phyloP scores from a whole-genome alignment of 2,797 vertebrate genomes.

The Neostethus bicornis region DNA sequence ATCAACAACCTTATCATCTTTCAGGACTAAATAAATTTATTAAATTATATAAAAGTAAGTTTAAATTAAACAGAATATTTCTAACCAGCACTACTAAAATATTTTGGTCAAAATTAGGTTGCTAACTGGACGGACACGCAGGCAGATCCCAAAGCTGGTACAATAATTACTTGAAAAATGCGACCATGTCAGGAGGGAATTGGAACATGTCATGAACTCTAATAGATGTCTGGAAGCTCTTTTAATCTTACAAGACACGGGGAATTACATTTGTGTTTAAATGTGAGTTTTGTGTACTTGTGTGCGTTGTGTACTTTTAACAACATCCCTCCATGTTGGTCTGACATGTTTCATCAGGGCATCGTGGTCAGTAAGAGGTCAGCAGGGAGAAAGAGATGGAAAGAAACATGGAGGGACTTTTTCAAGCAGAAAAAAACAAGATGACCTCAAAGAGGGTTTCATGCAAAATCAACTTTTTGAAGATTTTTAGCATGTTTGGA shows the following conservation, averaged over 20 bases:
- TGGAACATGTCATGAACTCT: constrained; percentile 55
- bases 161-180: constrained; percentile 51
- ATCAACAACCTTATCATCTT: too few relatives aligned
- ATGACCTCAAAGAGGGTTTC: too few relatives aligned
- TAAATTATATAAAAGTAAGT: too few relatives aligned
- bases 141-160: constrained; percentile 11
- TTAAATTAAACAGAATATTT: too few relatives aligned
- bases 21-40: too few relatives aligned
- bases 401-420: constrained; percentile 39
- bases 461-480: too few relatives aligned
- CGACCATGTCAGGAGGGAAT: constrained; percentile 57
- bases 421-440: constrained; percentile 31
- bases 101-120: too few relatives aligned
- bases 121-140: too few relatives aligned
- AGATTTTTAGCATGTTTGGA: too few relatives aligned
- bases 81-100: too few relatives aligned
- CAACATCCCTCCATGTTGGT: constrained; percentile 59
- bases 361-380: constrained; percentile 73
- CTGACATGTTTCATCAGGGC: constrained; percentile 71
- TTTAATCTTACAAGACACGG: constrained; percentile 59
- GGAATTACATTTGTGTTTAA: constrained; percentile 20
- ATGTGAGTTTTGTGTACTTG: constrained; percentile 12
- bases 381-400: constrained; percentile 7
- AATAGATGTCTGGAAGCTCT: constrained; percentile 47
- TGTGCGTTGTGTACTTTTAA: constrained; percentile 51